Conservation (phyloP, 2,888 invertebrate genomes). For the Microctonus aethiopoides region DNA sequence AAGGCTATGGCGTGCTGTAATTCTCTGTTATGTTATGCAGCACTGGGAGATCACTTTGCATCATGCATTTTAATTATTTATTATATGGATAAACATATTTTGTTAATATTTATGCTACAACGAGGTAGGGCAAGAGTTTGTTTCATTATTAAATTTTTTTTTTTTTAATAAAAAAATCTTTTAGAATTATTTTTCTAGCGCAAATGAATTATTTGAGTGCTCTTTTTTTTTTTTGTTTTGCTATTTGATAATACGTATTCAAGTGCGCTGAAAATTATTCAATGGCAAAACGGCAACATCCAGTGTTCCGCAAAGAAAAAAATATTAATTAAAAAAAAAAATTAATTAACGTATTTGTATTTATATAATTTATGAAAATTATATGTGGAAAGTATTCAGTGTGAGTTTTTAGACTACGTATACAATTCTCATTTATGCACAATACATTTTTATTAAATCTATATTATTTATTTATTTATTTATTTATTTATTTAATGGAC, state of each 20-base stretch:
- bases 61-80: conserved; percentile 31
- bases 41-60: not conserved
- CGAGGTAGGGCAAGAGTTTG: conserved; percentile 42
- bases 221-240: not conserved
- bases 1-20: conserved; percentile 31
- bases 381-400: not conserved
- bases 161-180: not conserved
- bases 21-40: conserved; percentile 12
- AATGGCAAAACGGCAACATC: conserved; percentile 10
- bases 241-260: not conserved
- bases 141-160: not conserved
- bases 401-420: not conserved
- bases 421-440: not conserved
- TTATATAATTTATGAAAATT: not conserved
- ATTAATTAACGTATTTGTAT: not conserved
- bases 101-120: conserved; percentile 38
- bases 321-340: not conserved
- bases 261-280: not conserved
- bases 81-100: conserved; percentile 34
- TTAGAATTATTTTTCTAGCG: not conserved
- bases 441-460: not conserved
- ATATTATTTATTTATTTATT: conserved; percentile 5
- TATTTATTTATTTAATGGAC: conserved; percentile 38
- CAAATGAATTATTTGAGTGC: not conserved
- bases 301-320: conserved; percentile 4